Evolutionary conservation across 1,140 invertebrate species (phyloP).

Genomic region (Pristionchus pacificus): DNA sequence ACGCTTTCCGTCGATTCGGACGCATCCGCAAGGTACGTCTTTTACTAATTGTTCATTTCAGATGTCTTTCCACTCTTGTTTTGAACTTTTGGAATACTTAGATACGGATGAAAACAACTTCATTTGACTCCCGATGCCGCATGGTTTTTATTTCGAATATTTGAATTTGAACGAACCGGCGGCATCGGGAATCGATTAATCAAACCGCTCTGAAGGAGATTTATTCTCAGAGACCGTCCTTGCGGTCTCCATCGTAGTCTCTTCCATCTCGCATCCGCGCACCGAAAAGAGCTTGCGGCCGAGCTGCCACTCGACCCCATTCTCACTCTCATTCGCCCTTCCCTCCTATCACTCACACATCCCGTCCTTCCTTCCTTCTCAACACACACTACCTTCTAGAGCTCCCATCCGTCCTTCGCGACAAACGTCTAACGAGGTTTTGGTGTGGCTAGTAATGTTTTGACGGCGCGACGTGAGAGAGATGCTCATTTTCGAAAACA

Average conservation of each 20-base stretch:
- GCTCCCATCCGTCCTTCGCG: background rate
- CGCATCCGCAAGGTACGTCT: constrained; percentile 77
- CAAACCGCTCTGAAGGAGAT: background rate
- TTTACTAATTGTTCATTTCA: too few species aligned
- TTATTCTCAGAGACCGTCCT: background rate
- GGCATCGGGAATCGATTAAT: background rate
- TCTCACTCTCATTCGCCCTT: background rate
- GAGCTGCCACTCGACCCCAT: too few species aligned
- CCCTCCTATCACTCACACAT: background rate
- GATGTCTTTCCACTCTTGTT: too few species aligned
- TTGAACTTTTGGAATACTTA: too few species aligned
- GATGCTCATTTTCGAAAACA: too few species aligned
- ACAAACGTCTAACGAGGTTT: too few species aligned
- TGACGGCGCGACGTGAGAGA: too few species aligned
- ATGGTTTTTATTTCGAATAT: background rate
- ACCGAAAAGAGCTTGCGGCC: background rate
- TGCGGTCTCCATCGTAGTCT: background rate
- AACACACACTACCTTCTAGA: background rate
- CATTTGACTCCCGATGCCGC: too few species aligned
- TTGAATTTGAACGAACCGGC: background rate
- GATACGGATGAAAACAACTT: too few species aligned
- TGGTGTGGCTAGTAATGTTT: too few species aligned
- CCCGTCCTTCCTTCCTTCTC: background rate
- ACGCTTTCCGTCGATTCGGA: constrained; percentile 90
- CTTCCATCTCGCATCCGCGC: background rate